Conservation (phyloP, 53 echinoderm and acorn worm genomes). For the Echinarachnius parma region DNA sequence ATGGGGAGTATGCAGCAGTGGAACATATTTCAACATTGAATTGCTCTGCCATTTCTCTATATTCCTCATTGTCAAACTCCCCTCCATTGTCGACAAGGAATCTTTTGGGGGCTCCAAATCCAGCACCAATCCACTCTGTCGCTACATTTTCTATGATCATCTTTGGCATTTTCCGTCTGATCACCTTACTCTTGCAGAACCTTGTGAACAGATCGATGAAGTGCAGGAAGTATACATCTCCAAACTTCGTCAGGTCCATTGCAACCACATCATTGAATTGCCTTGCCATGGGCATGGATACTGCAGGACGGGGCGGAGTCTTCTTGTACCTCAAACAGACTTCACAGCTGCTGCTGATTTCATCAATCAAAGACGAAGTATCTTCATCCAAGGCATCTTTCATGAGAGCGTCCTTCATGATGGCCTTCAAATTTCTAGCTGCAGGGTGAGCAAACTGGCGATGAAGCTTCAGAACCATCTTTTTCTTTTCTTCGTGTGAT, state of each 20-base stretch:
- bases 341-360: slow-evolving; percentile 31
- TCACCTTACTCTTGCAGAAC: slow-evolving; percentile 44
- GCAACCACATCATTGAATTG: slow-evolving; percentile 58
- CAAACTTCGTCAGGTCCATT: slow-evolving; percentile 27
- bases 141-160: slow-evolving; percentile 34
- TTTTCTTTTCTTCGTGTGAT: slow-evolving; percentile 31
- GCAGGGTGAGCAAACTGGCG: slow-evolving; percentile 49
- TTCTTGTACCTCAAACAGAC: slow-evolving; percentile 42
- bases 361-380: slow-evolving; percentile 6
- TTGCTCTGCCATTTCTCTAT: slow-evolving; percentile 30
- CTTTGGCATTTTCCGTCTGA: slow-evolving; percentile 36
- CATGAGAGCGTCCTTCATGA: slow-evolving; percentile 29
- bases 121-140: slow-evolving; percentile 51
- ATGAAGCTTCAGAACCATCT: slow-evolving; percentile 39
- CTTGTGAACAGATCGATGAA: slow-evolving; percentile 49
- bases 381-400: slow-evolving; percentile 31
- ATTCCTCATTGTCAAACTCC: slow-evolving; percentile 17
- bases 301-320: slow-evolving; percentile 43
- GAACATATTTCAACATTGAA: slow-evolving; percentile 41
- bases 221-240: slow-evolving; percentile 46
- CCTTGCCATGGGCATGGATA: slow-evolving; percentile 37
- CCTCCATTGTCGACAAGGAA: slow-evolving; percentile 29
- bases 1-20: slow-evolving; percentile 47
- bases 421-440: slow-evolving; percentile 34
- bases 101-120: slow-evolving; percentile 46